A percentile compares a stretch with the other conserved stretches of the same genome.
Evolutionary conservation across 2,113 vertebrate genomes (phyloP).

Genomic region (Bothrops jararaca): DNA sequence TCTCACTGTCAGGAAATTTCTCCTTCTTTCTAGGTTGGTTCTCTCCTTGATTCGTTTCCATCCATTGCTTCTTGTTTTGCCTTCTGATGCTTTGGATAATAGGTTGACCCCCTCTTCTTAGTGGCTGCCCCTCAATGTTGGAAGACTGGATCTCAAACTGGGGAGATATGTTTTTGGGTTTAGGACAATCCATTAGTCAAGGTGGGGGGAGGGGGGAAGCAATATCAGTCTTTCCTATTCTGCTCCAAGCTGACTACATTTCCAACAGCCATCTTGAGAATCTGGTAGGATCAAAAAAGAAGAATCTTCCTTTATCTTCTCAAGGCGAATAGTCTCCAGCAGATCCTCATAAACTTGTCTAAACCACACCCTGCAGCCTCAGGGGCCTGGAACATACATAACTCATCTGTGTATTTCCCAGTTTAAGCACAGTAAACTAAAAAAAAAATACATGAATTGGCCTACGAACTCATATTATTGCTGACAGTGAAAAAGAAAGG

Average conservation of each 20-base stretch:
- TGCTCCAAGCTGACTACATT: not conserved
- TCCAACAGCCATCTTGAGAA: not conserved
- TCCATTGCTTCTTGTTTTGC: not conserved
- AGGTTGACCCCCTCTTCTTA: not conserved
- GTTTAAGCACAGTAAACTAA: not conserved
- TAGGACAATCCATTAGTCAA: not conserved
- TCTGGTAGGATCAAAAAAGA: not conserved
- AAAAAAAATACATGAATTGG: not conserved
- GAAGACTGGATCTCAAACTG: not conserved
- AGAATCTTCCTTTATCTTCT: not conserved
- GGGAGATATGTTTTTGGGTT: not conserved
- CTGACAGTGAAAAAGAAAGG: not conserved
- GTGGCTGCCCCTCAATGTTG: not conserved
- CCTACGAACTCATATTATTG: not conserved
- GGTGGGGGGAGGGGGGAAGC: not conserved
- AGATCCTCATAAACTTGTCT: not conserved
- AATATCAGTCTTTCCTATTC: not conserved
- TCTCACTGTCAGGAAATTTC: not conserved
- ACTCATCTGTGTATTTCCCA: not conserved
- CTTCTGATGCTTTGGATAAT: no score
- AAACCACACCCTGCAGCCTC: not conserved
- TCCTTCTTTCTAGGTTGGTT: not conserved
- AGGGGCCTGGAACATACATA: accelerated
- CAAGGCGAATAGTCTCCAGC: not conserved
- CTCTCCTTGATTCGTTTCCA: not conserved